These are phyloP conservation scores for Coranthus polyacanthus DNA, from an alignment of 2,797 vertebrate species.

Conservation along the genomic window DNA sequence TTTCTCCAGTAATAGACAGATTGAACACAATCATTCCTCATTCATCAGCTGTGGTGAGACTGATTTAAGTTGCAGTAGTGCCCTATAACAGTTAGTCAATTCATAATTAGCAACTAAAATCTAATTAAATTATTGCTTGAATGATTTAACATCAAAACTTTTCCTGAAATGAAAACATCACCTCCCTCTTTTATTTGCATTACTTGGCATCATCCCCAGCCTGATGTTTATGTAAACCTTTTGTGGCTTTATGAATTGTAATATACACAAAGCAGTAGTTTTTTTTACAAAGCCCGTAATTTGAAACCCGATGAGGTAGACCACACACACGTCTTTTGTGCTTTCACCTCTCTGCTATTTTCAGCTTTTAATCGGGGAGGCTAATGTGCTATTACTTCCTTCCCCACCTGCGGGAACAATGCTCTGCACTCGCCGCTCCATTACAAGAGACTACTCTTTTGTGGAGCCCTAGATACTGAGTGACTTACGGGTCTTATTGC, in stretches of 20 bases:
- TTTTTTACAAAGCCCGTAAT: constrained; percentile 6
- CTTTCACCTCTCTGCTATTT: constrained; percentile 1
- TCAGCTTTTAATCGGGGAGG: constrained; percentile 9
- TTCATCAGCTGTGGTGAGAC: not conserved
- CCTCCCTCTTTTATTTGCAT: not conserved
- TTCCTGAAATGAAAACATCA: not conserved
- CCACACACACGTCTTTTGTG: constrained; percentile 5
- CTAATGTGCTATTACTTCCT: constrained; percentile 15
- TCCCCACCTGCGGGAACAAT: constrained; percentile 27
- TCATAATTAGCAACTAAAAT: constrained; percentile 21
- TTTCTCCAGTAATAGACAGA: constrained; percentile 1
- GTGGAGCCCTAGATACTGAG: not conserved
- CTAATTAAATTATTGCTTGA: constrained; percentile 16
- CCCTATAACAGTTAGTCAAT: constrained; percentile 4
- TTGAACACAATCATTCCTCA: constrained; percentile 20
- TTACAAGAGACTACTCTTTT: constrained; percentile 6
- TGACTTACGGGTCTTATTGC: constrained; percentile 3
- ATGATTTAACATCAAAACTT: constrained; percentile 14
- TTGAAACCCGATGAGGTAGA: constrained; percentile 6
- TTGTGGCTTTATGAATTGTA: not conserved
- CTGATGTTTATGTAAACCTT: not conserved
- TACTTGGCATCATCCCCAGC: not conserved
- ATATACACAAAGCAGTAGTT: not conserved
- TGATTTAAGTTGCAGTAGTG: constrained; percentile 7
- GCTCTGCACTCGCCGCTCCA: not conserved